Percentiles rank a stretch among this genome's conserved stretches.
Evolutionary conservation across 2,888 invertebrate genomes (phyloP).

Genomic region (Perizoma affinitatum): DNA sequence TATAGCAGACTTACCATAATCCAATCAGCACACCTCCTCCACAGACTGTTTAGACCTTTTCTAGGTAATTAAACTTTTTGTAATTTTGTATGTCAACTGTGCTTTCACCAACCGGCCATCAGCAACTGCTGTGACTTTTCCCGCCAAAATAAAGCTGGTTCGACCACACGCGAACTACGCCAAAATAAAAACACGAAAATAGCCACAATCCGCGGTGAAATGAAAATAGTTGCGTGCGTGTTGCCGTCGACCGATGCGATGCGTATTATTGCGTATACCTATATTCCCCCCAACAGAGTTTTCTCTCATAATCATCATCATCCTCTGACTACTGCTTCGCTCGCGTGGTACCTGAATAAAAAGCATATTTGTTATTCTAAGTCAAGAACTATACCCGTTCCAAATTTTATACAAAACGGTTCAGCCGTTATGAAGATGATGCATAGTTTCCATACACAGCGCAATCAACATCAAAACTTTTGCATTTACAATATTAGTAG

Average conservation of each 20-base stretch:
- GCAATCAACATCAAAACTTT: too few relatives aligned
- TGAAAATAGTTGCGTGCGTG: constrained; percentile 70
- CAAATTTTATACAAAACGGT: too few relatives aligned
- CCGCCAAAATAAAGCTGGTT: constrained; percentile 72
- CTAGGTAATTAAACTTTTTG: not conserved
- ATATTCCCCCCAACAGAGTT: constrained; percentile 74
- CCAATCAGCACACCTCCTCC: constrained; percentile 1
- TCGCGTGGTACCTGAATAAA: too few relatives aligned
- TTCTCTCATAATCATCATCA: constrained; percentile 29
- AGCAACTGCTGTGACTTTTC: constrained; percentile 69
- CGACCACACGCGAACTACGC: constrained; percentile 83
- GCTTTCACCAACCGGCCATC: constrained; percentile 60
- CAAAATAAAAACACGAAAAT: constrained; percentile 82
- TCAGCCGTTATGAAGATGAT: too few relatives aligned
- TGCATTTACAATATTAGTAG: too few relatives aligned
- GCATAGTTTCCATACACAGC: too few relatives aligned
- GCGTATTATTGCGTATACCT: constrained; percentile 45
- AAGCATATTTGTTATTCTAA: too few relatives aligned
- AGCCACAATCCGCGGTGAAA: constrained; percentile 72
- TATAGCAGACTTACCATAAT: constrained; percentile 17
- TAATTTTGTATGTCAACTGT: constrained; percentile 30
- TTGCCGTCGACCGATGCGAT: constrained; percentile 38
- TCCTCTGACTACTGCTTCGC: too few relatives aligned
- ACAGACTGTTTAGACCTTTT: not conserved
- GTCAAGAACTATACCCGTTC: too few relatives aligned